Percentiles rank a stretch among this genome's conserved stretches.
Conservation (phyloP, 2,888 invertebrate species). For the Norana najaformis region DNA sequence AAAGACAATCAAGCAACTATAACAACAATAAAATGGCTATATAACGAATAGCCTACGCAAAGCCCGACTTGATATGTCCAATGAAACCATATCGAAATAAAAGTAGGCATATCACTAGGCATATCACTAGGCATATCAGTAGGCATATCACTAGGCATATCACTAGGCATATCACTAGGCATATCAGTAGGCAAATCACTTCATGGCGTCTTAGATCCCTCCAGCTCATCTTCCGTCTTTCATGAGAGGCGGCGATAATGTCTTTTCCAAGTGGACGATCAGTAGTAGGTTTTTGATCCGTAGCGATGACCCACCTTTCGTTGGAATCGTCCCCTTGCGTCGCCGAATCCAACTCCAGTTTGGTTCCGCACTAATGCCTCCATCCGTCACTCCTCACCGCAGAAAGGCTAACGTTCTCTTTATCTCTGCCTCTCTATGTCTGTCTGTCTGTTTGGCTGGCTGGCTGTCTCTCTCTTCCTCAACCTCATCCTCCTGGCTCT, state of each 20-base stretch:
- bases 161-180: no score
- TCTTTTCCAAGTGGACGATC: background rate
- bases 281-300: background rate
- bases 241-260: background rate
- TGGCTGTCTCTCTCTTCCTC: background rate
- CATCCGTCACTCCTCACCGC: background rate
- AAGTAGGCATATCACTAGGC: background rate
- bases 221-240: background rate
- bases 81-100: background rate
- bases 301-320: background rate
- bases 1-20: no score
- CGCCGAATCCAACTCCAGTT: background rate
- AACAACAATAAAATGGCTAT: background rate
- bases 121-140: no score
- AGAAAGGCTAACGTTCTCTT: background rate
- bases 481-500: background rate
- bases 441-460: background rate
- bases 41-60: background rate
- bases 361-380: background rate
- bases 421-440: background rate
- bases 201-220: background rate
- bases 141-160: background rate
- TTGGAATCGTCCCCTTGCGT: background rate
- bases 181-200: no score
- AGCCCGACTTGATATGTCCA: background rate